phyloP scores from a whole-genome alignment of 2,113 vertebrate genomes.

The Dromiciops gliroides region DNA sequence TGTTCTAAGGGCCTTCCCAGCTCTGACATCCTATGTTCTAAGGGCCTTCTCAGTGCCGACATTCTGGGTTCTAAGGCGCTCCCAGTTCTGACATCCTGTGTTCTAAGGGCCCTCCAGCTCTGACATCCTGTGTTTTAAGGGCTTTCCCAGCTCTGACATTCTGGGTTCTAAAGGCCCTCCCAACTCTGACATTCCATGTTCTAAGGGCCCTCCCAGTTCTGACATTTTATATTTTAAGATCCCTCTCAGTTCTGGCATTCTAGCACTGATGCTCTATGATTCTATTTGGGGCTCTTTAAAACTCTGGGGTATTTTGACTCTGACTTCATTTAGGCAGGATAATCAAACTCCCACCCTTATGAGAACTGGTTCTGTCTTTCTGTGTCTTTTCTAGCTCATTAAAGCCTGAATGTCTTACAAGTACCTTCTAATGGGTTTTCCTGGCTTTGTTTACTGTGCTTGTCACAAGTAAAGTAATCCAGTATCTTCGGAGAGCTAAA shows the following conservation, averaged over 20 bases:
- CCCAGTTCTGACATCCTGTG: too few relatives aligned
- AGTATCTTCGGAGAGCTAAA: not conserved
- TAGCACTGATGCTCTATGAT: not conserved
- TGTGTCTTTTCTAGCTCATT: not conserved
- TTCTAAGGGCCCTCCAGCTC: too few relatives aligned
- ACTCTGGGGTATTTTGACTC: not conserved
- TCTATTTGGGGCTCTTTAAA: not conserved
- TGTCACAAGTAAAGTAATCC: not conserved
- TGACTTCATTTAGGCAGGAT: not conserved
- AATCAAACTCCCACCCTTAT: not conserved
- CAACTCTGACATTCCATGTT: not conserved
- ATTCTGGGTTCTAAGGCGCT: too few relatives aligned
- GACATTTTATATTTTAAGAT: too few relatives aligned
- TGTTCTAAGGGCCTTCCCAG: too few relatives aligned
- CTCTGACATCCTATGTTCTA: too few relatives aligned
- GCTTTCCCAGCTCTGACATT: not conserved
- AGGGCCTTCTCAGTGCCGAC: too few relatives aligned
- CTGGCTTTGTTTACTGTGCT: not conserved
- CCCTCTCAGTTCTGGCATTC: not conserved
- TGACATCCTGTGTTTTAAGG: too few relatives aligned
- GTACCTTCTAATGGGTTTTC: not conserved
- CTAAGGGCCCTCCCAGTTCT: not conserved
- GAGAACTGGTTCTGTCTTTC: not conserved
- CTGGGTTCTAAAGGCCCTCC: not conserved
- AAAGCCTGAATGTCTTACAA: not conserved